phyloP scores from a whole-genome alignment of 2,113 vertebrate species.

The Cacatua alba region DNA sequence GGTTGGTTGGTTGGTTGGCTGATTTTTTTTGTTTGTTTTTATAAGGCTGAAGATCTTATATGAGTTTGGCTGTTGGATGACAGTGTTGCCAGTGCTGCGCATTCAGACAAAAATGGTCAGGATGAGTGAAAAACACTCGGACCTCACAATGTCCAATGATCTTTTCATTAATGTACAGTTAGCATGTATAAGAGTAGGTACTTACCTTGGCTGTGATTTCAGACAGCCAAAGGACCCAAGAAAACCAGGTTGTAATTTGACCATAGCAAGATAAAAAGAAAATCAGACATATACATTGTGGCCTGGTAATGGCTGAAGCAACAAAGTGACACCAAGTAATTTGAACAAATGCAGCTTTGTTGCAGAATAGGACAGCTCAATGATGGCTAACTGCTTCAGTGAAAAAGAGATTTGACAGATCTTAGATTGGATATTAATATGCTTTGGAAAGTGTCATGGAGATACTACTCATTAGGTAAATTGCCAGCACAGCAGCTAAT shows the following conservation, averaged over 20 bases:
- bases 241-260: neutral
- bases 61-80: neutral
- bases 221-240: neutral
- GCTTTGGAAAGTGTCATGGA: neutral
- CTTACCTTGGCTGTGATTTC: neutral
- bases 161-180: neutral
- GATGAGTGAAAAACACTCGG: neutral
- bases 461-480: neutral
- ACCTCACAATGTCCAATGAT: neutral
- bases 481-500: neutral
- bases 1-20: accelerated
- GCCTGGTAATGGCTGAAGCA: neutral
- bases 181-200: neutral
- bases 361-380: neutral
- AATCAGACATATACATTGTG: neutral
- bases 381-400: neutral
- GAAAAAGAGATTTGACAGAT: neutral
- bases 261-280: neutral
- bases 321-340: neutral
- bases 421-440: neutral
- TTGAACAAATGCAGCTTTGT: neutral
- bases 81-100: neutral
- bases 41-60: neutral
- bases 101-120: neutral
- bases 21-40: neutral